These are phyloP conservation scores for Eulemur mongoz DNA, from an alignment of 2,797 vertebrate genomes.

Conservation along the genomic window DNA sequence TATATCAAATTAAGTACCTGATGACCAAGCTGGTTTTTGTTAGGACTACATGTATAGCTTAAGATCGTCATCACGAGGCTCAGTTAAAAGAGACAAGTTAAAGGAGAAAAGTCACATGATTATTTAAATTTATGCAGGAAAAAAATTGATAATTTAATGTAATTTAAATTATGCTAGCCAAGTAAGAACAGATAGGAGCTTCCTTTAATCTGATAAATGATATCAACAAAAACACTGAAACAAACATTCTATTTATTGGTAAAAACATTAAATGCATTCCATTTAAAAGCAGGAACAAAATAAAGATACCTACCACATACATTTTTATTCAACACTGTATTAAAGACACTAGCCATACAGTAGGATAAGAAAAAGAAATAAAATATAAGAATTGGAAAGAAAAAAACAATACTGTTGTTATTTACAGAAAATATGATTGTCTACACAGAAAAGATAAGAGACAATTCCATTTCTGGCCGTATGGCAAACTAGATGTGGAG, in stretches of 20 bases:
- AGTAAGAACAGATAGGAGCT: neutral
- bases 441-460: neutral
- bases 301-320: neutral
- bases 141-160: neutral
- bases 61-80: neutral
- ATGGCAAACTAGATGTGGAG: neutral
- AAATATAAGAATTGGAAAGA: neutral
- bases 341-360: neutral
- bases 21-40: neutral
- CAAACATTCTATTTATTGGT: neutral
- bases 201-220: neutral
- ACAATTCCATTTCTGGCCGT: neutral
- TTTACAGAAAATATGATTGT: neutral
- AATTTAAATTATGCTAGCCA: constrained; percentile 6
- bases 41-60: neutral
- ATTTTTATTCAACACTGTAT: neutral
- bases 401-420: neutral
- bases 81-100: neutral
- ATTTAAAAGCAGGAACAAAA: constrained; percentile 13
- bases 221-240: neutral
- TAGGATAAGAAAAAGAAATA: neutral
- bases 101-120: neutral
- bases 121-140: neutral
- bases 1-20: neutral
- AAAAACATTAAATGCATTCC: constrained; percentile 18